phyloP scores from a whole-genome alignment of 2,888 invertebrate species.

The Pterostichus niger region DNA sequence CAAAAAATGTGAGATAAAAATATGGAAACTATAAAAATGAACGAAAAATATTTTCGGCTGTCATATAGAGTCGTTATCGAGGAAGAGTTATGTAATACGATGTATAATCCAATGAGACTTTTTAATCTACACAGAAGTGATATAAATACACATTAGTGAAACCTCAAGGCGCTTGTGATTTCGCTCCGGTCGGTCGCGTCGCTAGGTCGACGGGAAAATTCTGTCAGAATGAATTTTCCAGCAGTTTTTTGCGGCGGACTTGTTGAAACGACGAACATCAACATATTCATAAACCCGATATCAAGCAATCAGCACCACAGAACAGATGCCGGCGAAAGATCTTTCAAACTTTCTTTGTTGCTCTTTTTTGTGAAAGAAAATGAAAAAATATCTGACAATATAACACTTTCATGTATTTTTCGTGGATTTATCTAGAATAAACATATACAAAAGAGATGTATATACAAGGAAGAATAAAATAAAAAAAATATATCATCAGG shows the following conservation, averaged over 20 bases:
- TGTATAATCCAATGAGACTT: neutral
- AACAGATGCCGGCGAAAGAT: conserved; percentile 19
- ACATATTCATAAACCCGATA: conserved; percentile 60
- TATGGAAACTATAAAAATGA: neutral
- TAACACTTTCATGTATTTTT: no score
- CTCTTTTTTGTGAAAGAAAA: no score
- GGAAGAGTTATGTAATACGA: conserved; percentile 28
- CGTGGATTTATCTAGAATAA: no score
- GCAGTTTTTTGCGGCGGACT: conserved; percentile 53
- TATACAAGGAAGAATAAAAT: no score
- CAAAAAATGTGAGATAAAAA: neutral
- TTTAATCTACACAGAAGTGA: conserved; percentile 33
- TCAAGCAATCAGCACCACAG: conserved; percentile 42
- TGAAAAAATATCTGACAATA: no score
- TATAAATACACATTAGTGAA: conserved; percentile 54
- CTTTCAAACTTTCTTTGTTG: no score
- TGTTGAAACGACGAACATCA: conserved; percentile 54
- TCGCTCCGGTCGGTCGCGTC: conserved; percentile 27
- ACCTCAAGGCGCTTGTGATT: conserved; percentile 12
- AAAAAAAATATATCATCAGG: no score
- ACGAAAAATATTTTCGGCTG: neutral
- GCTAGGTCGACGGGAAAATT: conserved; percentile 55
- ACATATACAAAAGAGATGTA: no score
- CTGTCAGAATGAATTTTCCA: conserved; percentile 58
- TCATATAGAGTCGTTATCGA: neutral